Evolutionary conservation across 2,797 vertebrate genomes (phyloP), one percentile per base, ranked within the genome.

Genomic region (Crenuchus spilurus): DNA sequence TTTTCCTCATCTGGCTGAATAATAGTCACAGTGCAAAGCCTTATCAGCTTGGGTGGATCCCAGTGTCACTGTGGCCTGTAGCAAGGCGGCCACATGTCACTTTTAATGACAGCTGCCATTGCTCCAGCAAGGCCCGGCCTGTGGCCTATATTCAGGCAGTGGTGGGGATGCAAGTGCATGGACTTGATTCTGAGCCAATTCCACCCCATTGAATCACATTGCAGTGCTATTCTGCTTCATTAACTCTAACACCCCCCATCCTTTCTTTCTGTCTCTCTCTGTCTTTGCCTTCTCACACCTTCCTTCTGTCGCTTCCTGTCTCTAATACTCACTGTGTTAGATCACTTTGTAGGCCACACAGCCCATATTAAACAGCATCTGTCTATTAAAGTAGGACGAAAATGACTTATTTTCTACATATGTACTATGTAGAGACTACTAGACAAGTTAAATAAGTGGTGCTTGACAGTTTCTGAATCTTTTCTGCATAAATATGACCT

Each of bases 51-150:
- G 66, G 78, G 76, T 85, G 85, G 79, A 88, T 85, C 85, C 86
- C 80, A 79, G 89, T 88, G 84, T 85, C 83, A 80, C 78, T 85
- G 28, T 75, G 83, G 79, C 73, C 62, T 83, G 74, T 85, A 83
- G 84, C 30, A 30, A 26, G 82, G 87, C 77, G 75, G 75, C 62
- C 76, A 74, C 72, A 72, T 61, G 66, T 88, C 88, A 86, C 79
- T 81, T 84, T 88, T 83, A 72, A 76, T 87, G 90, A 90, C 88
- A 88, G 85, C 87, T 90, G 86, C 84, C 87, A 87, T 83, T 90
- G 88, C 70, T 77, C 49, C 80, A 65, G 31, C 82, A 77, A 57
- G 86, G 79, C 85, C 83, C 70, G n/a, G 76, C 76, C 67, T 68
- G 79, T 84, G 75, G 78, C 83, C 87, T 77, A 76, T 79, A 77